Base-by-base conservation (phyloP, 64 coral and sea anemone genomes). In the Montipora cactus region DNA sequence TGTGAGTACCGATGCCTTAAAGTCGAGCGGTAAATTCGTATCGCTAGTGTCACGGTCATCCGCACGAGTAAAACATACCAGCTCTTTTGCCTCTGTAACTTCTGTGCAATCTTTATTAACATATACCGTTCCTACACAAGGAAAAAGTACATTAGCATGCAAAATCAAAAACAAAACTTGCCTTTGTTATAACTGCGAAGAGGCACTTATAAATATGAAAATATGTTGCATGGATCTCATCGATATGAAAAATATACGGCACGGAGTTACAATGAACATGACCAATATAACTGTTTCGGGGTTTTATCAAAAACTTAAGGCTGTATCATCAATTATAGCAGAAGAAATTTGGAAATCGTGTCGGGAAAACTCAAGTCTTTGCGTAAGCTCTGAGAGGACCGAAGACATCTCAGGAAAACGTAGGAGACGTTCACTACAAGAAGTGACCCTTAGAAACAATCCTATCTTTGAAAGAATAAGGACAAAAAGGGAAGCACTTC, bases 111-210 rank as follows among this genome's bases (percentile, higher is more conserved):
- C 82, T 6, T 71, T 48, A 46, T 71, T 72, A 3, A 49, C 62
- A 18, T 71, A 47, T 22, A 7, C 66, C 16, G 82, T 86, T 71
- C 46, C 82, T 52, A 19, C 67, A 8, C 64, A 71, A 49, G 66
- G 49, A 7, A 51, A 71, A 50, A 4, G 15, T 70, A 4, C 66
- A 49, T 71, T 86, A 15, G 20, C 64, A 76, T 89, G 93, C 74
- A 77, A 83, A 67, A 44, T 74, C 52, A 79, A 74, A 22, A 72
- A 89, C 62, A 19, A 67, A 25, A 77, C 68, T 5, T 96, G 95
- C 47, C 47, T 94, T 91, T 98, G 96, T 77, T 94, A 82, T 86
- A 98, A 98, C 78, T 98, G 96, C 69, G 45, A 91, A 1, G 77
- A 74, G 74, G 81, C 80, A 25, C 87, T 14, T 53, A 82, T 79